A percentile compares a stretch with the other conserved stretches of the same genome.
Conservation (phyloP, 35 echinoderm and acorn worm genomes). For the Acanthaster planci region DNA sequence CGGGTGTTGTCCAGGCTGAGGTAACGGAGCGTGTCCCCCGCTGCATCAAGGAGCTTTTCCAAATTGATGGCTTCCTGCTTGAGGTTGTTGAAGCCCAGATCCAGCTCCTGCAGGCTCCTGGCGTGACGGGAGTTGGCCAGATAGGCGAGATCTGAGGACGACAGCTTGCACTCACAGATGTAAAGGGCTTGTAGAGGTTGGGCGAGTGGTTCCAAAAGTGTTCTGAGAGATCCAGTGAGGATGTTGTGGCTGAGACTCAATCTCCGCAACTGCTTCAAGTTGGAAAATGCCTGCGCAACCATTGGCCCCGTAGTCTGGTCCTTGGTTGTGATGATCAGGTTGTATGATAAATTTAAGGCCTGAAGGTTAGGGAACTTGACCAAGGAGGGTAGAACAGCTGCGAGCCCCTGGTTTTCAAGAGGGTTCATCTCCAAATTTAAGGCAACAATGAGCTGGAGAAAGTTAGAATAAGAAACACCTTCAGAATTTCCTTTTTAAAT, state of each 20-base stretch:
- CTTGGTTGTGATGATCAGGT: neutral
- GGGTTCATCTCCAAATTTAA: constrained; percentile 17
- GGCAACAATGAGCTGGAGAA: neutral
- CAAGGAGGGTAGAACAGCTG: neutral
- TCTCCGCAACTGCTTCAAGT: constrained; percentile 3
- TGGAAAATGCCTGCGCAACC: neutral
- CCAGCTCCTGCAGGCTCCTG: constrained; percentile 10
- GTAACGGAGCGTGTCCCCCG: neutral
- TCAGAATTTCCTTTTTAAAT: no score
- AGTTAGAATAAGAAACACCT: neutral
- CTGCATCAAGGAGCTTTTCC: neutral
- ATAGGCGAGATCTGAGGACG: constrained; percentile 3
- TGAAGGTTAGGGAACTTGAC: neutral
- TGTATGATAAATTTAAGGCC: constrained; percentile 18
- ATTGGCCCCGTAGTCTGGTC: neutral
- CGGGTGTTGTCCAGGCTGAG: constrained; percentile 2
- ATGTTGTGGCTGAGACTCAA: neutral
- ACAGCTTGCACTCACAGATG: constrained; percentile 3
- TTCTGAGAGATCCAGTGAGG: constrained; percentile 10
- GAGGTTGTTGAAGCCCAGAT: neutral
- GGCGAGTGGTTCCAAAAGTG: neutral
- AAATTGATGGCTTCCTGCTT: neutral
- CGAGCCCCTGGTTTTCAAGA: neutral
- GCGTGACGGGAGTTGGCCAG: constrained; percentile 6
- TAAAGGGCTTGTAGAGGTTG: neutral